phyloP scores from a whole-genome alignment of 2,113 vertebrate genomes.

The Campylorhamphus procurvoides region DNA sequence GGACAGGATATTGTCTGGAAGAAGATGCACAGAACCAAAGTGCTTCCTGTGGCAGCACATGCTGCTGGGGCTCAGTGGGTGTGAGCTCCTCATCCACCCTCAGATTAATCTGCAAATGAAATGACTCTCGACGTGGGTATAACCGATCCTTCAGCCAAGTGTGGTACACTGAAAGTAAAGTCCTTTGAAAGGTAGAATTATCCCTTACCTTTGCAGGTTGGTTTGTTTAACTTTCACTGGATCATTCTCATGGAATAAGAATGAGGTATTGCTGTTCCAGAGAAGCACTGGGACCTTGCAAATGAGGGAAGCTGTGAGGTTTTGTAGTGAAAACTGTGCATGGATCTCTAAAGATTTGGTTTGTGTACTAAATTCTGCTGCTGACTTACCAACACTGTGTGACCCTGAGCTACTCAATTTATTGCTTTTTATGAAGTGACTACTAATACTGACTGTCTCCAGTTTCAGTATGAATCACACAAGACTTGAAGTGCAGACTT shows the following conservation, averaged over 20 bases:
- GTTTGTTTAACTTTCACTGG: conserved; percentile 44
- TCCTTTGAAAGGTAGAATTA: background rate
- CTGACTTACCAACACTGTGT: background rate
- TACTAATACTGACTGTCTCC: background rate
- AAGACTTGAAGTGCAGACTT: background rate
- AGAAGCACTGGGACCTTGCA: background rate
- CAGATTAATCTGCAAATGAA: background rate
- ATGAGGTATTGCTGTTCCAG: conserved; percentile 7
- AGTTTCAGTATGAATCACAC: background rate
- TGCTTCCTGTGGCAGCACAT: background rate
- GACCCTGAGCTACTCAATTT: background rate
- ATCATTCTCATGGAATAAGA: conserved; percentile 17
- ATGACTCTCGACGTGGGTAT: background rate
- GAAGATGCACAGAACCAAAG: background rate
- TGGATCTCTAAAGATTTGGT: background rate
- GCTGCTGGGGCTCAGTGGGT: background rate
- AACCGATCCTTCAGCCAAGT: background rate
- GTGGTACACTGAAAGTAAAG: background rate
- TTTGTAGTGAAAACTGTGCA: conserved; percentile 12
- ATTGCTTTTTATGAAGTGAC: background rate
- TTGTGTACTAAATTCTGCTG: background rate
- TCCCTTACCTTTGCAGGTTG: background rate
- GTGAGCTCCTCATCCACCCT: background rate
- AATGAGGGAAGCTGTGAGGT: conserved; percentile 10
- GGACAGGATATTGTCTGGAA: background rate